A percentile compares a stretch with the other conserved stretches of the same genome.
Conservation (phyloP, 2,113 vertebrate genomes). For the Eretmochelys imbricata region DNA sequence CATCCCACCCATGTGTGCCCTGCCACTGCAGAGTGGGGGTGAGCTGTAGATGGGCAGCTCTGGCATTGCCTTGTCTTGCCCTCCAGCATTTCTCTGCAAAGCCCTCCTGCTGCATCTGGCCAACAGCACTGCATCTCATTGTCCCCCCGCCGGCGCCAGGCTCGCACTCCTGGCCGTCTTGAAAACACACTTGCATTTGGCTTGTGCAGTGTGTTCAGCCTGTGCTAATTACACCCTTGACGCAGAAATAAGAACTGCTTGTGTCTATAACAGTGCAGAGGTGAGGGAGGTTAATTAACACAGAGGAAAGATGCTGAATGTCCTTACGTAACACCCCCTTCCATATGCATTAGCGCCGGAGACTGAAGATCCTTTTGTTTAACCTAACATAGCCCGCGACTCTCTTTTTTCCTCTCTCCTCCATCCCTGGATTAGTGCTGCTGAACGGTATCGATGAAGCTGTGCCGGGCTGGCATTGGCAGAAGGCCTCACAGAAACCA, state of each 20-base stretch:
- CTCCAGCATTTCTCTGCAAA: neutral
- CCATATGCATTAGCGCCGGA: conserved; percentile 61
- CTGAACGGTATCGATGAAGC: neutral
- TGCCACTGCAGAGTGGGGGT: neutral
- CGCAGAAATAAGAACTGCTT: conserved; percentile 63
- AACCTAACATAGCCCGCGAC: conserved; percentile 21
- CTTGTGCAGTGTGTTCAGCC: conserved; percentile 62
- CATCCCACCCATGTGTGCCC: neutral
- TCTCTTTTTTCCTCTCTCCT: neutral
- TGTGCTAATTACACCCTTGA: conserved; percentile 77
- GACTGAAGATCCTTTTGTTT: conserved; percentile 58
- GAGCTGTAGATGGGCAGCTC: neutral
- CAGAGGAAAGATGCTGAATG: conserved; percentile 68
- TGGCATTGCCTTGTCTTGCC: neutral
- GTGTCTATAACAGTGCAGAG: conserved; percentile 68
- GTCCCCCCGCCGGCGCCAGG: neutral
- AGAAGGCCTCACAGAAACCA: neutral
- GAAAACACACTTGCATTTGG: conserved; percentile 13
- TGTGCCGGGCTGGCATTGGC: neutral
- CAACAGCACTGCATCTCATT: rapidly evolving
- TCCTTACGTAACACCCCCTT: conserved; percentile 65
- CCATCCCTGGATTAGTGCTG: neutral
- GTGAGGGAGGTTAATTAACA: conserved; percentile 83
- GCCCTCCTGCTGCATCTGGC: neutral
- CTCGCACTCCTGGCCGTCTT: neutral